These are phyloP conservation scores for Malachius bipustulatus DNA, from an alignment of 2,888 invertebrate species.

Conservation along the genomic window DNA sequence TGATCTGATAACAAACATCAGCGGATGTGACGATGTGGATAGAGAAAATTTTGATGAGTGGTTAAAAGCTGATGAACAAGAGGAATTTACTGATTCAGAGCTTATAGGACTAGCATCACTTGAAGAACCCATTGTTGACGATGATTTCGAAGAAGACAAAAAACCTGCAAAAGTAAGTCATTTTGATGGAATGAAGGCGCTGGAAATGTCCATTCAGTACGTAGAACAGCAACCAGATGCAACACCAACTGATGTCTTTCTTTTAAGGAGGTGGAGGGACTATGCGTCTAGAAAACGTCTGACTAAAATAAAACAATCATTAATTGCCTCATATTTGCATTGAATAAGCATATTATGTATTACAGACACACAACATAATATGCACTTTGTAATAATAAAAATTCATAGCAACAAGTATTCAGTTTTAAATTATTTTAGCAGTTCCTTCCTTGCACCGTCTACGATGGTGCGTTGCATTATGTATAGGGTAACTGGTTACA, in stretches of 20 bases:
- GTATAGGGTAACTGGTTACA: too few relatives aligned
- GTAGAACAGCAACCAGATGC: not conserved
- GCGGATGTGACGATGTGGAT: not conserved
- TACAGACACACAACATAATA: too few relatives aligned
- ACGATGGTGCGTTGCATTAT: too few relatives aligned
- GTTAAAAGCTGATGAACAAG: slow-evolving; percentile 2
- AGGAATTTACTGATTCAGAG: not conserved
- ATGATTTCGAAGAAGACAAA: slow-evolving; percentile 1
- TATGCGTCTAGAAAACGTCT: slow-evolving; percentile 2
- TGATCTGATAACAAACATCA: not conserved
- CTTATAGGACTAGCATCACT: not conserved
- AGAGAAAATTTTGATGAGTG: not conserved
- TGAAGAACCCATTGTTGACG: not conserved
- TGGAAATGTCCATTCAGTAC: not conserved
- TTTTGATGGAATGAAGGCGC: not conserved
- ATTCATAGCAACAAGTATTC: too few relatives aligned
- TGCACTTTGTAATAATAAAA: too few relatives aligned
- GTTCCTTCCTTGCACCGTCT: too few relatives aligned
- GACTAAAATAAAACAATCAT: not conserved
- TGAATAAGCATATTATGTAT: too few relatives aligned
- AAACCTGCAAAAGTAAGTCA: not conserved
- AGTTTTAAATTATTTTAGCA: too few relatives aligned
- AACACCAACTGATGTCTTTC: slow-evolving; percentile 1
- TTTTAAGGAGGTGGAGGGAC: slow-evolving; percentile 2
- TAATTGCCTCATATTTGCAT: slow-evolving; percentile 1